Percentiles rank a stretch among this genome's conserved stretches.
phyloP scores from a whole-genome alignment of 2,888 invertebrate genomes.

The Nomada hirtipes region DNA sequence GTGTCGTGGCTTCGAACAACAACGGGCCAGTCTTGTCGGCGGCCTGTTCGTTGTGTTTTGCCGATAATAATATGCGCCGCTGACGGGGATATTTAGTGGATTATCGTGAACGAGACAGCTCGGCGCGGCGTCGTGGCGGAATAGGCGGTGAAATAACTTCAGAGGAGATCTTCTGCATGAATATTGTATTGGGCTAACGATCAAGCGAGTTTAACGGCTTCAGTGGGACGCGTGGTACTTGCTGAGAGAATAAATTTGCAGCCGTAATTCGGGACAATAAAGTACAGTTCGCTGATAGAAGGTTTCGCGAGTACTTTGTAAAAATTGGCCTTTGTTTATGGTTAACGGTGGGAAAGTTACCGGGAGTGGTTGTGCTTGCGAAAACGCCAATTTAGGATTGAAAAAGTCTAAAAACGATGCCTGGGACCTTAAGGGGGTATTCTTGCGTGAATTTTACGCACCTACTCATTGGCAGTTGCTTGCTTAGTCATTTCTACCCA shows the following conservation, averaged over 20 bases:
- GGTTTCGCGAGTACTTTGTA: too few species aligned
- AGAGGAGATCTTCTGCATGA: conserved; percentile 27
- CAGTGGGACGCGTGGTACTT: background rate
- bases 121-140: background rate
- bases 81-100: conserved; percentile 37
- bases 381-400: too few species aligned
- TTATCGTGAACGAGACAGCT: conserved; percentile 29
- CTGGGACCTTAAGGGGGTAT: too few species aligned
- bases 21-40: background rate
- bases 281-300: background rate
- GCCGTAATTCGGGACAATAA: background rate
- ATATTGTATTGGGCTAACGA: conserved; percentile 31
- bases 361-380: too few species aligned
- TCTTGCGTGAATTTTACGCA: too few species aligned
- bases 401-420: too few species aligned
- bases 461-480: too few species aligned
- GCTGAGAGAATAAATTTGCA: background rate
- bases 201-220: conserved; percentile 20
- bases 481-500: too few species aligned
- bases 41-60: conserved; percentile 26
- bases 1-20: background rate
- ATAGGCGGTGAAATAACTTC: conserved; percentile 19
- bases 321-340: too few species aligned
- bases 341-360: too few species aligned
- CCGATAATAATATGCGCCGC: conserved; percentile 24